These are phyloP conservation scores for Nannospalax galili DNA, from an alignment of 2,113 vertebrate species.

Conservation along the genomic window DNA sequence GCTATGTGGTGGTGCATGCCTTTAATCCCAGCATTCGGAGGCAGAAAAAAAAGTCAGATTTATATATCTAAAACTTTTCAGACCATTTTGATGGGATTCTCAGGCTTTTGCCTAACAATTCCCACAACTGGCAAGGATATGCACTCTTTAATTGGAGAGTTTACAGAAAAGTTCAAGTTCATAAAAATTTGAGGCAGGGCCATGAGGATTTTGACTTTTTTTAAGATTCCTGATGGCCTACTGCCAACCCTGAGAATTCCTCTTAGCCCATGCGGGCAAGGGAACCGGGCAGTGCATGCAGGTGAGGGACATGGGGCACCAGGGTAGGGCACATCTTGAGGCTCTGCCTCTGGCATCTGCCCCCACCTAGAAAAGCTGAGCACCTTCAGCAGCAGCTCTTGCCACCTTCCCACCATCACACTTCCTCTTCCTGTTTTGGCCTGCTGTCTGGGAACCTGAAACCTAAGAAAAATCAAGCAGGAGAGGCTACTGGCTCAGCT, in stretches of 20 bases:
- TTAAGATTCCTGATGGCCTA: constrained; percentile 41
- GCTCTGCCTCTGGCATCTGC: not conserved
- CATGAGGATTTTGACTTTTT: constrained; percentile 35
- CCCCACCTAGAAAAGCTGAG: not conserved
- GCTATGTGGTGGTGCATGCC: too few relatives aligned
- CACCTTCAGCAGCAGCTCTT: not conserved
- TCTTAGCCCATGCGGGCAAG: not conserved
- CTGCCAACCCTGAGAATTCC: constrained; percentile 28
- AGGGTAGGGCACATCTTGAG: not conserved
- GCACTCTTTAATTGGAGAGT: not conserved
- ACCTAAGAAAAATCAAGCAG: constrained; percentile 2
- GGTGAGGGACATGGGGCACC: not conserved
- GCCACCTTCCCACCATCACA: not conserved
- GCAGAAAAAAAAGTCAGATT: too few relatives aligned
- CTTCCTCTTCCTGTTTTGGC: constrained; percentile 77
- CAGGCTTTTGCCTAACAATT: not conserved
- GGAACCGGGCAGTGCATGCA: not conserved
- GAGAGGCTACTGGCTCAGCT: not conserved
- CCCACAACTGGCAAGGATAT: not conserved
- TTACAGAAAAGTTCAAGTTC: constrained; percentile 46
- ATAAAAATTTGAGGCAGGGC: constrained; percentile 52
- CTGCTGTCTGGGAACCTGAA: constrained; percentile 43
- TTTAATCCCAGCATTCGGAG: too few relatives aligned
- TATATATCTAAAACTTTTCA: not conserved
- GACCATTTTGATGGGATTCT: not conserved